phyloP scores from a whole-genome alignment of 2,113 vertebrate genomes.

The Elanus axillaris region DNA sequence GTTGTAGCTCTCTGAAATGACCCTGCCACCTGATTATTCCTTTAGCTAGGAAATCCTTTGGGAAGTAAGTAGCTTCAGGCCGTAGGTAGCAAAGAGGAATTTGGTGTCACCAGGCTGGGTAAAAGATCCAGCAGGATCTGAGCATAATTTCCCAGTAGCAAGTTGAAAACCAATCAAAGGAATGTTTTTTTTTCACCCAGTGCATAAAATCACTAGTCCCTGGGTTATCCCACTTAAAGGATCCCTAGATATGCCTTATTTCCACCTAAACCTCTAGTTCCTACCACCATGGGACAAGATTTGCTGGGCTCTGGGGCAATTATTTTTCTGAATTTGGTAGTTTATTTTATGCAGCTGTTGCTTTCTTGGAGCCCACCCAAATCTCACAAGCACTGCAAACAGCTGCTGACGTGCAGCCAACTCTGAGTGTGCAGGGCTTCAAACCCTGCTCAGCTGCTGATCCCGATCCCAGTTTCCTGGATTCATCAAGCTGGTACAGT shows the following conservation, averaged over 20 bases:
- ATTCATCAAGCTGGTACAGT: too few species aligned
- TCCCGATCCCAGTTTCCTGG: not conserved
- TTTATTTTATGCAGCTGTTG: not conserved
- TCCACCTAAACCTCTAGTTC: not conserved
- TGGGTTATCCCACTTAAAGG: not conserved
- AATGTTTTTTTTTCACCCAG: not conserved
- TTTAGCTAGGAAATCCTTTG: not conserved
- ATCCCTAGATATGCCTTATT: not conserved
- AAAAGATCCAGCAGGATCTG: not conserved
- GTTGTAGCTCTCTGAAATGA: not conserved
- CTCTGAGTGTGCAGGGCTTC: rapidly evolving
- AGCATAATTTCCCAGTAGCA: not conserved
- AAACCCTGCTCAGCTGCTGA: not conserved
- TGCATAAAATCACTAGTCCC: not conserved
- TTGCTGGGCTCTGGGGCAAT: not conserved
- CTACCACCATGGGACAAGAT: not conserved
- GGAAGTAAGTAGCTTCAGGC: not conserved
- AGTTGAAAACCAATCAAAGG: not conserved
- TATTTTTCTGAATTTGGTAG: not conserved
- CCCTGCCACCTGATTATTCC: not conserved
- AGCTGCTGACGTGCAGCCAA: not conserved
- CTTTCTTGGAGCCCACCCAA: not conserved
- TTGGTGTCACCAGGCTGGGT: too few species aligned
- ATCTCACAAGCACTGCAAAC: not conserved
- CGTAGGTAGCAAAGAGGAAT: not conserved